phyloP scores from a whole-genome alignment of 2,797 vertebrate genomes.

The Alfaro cultratus region DNA sequence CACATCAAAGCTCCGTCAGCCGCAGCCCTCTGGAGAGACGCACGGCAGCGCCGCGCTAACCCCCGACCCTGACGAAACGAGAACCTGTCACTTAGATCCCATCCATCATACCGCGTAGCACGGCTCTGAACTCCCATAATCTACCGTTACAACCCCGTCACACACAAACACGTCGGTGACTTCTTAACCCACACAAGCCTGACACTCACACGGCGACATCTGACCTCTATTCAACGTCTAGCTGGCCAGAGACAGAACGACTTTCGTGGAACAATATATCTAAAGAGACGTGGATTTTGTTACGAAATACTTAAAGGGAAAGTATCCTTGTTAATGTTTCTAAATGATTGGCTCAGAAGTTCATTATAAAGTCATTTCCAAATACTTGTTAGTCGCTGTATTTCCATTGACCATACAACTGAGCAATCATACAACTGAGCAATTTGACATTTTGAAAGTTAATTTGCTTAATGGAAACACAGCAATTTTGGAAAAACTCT shows the following conservation, averaged over 20 bases:
- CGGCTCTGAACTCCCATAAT: constrained; percentile 33
- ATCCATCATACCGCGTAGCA: constrained; percentile 28
- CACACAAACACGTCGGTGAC: not conserved
- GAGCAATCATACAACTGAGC: too few species aligned
- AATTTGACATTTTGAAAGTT: too few species aligned
- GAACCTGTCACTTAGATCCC: constrained; percentile 17
- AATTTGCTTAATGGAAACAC: too few species aligned
- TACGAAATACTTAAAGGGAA: not conserved
- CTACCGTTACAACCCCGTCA: constrained; percentile 14
- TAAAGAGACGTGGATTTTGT: not conserved
- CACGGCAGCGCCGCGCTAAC: constrained; percentile 5
- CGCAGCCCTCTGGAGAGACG: constrained; percentile 28
- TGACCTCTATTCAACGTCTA: constrained; percentile 8
- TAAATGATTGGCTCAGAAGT: not conserved
- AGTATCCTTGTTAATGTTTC: too few species aligned
- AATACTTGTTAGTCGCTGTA: not conserved
- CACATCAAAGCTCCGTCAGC: constrained; percentile 55
- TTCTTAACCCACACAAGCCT: constrained; percentile 17
- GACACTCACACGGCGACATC: constrained; percentile 32
- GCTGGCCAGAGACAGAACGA: constrained; percentile 6
- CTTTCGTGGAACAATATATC: not conserved
- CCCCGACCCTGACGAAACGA: constrained; percentile 37
- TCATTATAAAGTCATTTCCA: not conserved
- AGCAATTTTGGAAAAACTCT: too few species aligned
- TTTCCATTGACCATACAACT: too few species aligned